Conservation (phyloP, 2,888 invertebrate species). For the Torymus tubicola region DNA sequence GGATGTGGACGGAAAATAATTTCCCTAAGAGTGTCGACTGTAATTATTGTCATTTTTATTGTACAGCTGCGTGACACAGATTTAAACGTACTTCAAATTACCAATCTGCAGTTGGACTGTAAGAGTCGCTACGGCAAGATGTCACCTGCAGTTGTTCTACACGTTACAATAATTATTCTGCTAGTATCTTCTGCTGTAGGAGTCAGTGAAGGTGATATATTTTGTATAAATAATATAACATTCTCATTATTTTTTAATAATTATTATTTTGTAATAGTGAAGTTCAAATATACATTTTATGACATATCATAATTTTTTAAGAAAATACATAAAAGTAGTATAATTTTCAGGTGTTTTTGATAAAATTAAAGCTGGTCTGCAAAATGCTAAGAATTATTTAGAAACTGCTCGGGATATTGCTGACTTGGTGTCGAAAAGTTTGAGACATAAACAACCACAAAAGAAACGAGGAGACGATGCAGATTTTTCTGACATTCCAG, state of each 20-base stretch:
- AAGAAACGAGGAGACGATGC: slow-evolving; percentile 65
- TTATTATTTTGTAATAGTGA: too few species aligned
- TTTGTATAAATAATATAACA: too few species aligned
- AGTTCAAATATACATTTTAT: too few species aligned
- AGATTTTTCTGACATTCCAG: slow-evolving; percentile 65
- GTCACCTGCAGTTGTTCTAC: slow-evolving; percentile 23
- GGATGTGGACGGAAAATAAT: slow-evolving; percentile 22
- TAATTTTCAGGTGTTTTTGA: slow-evolving; percentile 72
- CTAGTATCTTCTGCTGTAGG: neutral
- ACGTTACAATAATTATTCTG: slow-evolving; percentile 19
- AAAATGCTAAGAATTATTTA: slow-evolving; percentile 77
- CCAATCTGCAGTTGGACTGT: slow-evolving; percentile 2
- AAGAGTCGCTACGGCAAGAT: slow-evolving; percentile 25
- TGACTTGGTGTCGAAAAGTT: slow-evolving; percentile 80
- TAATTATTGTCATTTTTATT: slow-evolving; percentile 42
- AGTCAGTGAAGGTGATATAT: slow-evolving; percentile 26
- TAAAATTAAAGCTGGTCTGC: slow-evolving; percentile 77
- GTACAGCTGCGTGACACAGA: neutral
- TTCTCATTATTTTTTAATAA: too few species aligned
- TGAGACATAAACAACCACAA: slow-evolving; percentile 70
- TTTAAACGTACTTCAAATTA: slow-evolving; percentile 3
- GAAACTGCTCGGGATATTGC: slow-evolving; percentile 80
- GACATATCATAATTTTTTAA: too few species aligned
- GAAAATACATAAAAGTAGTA: too few species aligned
- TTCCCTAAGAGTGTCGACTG: slow-evolving; percentile 24